A percentile compares a stretch with the other conserved stretches of the same genome.
phyloP scores from a whole-genome alignment of 2,113 vertebrate species.

The Callithrix jacchus region DNA sequence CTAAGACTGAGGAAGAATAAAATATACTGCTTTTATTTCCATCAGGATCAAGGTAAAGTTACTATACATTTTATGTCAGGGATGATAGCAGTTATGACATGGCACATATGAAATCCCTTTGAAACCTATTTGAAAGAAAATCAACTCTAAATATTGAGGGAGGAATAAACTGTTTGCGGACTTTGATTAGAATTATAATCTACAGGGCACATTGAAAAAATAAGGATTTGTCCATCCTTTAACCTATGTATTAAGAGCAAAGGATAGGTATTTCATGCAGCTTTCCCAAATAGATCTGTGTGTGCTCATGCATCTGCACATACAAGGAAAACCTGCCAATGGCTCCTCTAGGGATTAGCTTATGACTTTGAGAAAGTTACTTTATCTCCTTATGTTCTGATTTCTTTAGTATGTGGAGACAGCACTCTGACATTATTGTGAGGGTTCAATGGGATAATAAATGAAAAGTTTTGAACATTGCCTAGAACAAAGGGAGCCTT shows the following conservation, averaged over 20 bases:
- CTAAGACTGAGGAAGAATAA: neutral
- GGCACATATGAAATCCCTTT: neutral
- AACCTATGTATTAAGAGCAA: neutral
- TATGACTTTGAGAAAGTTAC: neutral
- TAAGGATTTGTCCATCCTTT: neutral
- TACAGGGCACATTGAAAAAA: neutral
- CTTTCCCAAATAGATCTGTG: neutral
- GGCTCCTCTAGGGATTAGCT: neutral
- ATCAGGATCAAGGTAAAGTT: neutral
- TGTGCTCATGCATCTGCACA: accelerated
- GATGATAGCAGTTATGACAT: neutral
- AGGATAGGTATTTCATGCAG: neutral
- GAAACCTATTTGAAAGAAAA: slow-evolving; percentile 39
- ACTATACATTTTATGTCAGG: neutral
- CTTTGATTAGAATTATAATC: neutral
- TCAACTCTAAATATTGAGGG: neutral
- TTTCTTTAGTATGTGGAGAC: neutral
- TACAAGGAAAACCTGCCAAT: neutral
- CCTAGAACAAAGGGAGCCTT: neutral
- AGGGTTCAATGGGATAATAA: neutral
- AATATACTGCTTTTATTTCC: neutral
- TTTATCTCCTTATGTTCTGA: neutral
- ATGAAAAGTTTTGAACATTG: neutral
- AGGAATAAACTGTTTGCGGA: neutral
- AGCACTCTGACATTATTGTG: neutral